These are phyloP conservation scores for Tillus elongatus DNA, from an alignment of 2,888 invertebrate genomes.

Conservation along the genomic window DNA sequence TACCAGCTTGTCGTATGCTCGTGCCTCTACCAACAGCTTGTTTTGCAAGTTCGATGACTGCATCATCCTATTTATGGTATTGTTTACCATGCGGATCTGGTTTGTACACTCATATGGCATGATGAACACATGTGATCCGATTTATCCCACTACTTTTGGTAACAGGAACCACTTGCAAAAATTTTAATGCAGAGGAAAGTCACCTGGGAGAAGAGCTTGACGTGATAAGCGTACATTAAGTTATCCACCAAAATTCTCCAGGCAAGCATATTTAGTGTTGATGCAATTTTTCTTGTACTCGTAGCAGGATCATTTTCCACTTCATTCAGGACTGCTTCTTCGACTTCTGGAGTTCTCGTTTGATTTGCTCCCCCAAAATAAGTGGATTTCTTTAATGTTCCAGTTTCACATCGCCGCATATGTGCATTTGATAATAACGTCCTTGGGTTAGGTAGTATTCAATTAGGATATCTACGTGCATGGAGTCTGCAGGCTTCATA, in stretches of 20 bases:
- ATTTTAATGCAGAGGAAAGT: neutral
- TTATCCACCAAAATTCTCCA: neutral
- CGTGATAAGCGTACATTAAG: neutral
- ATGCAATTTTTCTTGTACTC: constrained; percentile 7
- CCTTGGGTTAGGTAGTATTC: neutral
- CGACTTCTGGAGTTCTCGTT: neutral
- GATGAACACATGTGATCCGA: too few relatives aligned
- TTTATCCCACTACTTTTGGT: too few relatives aligned
- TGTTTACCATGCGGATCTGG: too few relatives aligned
- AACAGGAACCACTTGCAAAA: constrained; percentile 1
- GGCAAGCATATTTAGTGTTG: neutral
- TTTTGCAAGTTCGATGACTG: too few relatives aligned
- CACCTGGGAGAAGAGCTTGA: neutral
- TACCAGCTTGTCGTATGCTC: too few relatives aligned
- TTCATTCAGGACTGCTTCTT: constrained; percentile 6
- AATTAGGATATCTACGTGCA: constrained; percentile 6
- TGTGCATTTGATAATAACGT: neutral
- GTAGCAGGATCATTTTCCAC: constrained; percentile 3
- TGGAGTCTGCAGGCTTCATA: neutral
- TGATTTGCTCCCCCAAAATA: constrained; percentile 11
- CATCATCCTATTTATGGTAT: too few relatives aligned
- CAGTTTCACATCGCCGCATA: constrained; percentile 1
- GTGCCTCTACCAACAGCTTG: too few relatives aligned
- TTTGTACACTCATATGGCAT: too few relatives aligned
- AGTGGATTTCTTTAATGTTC: constrained; percentile 4